A percentile compares a stretch with the other conserved stretches of the same genome.
Evolutionary conservation across 2,888 invertebrate genomes (phyloP).

Genomic region (Lithophane leautieri): DNA sequence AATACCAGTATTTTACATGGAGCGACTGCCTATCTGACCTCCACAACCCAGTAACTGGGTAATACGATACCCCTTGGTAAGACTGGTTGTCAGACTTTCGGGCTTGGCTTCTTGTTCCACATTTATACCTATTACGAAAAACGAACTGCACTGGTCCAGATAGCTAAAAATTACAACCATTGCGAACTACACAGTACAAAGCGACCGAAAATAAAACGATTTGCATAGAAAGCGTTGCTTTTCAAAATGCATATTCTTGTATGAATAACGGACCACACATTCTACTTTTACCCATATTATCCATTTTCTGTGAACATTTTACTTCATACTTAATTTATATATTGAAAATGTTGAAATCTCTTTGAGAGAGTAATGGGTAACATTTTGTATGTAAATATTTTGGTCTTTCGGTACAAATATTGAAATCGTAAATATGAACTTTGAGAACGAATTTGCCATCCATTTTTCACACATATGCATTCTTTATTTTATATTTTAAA

Average conservation of each 20-base stretch:
- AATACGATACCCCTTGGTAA: too few relatives aligned
- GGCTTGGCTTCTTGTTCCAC: not conserved
- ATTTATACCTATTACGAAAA: not conserved
- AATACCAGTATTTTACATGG: too few relatives aligned
- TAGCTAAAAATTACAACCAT: constrained; percentile 19
- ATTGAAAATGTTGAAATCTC: constrained; percentile 28
- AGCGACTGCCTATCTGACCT: too few relatives aligned
- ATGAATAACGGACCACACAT: constrained; percentile 39
- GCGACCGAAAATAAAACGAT: constrained; percentile 29
- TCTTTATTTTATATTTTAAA: too few relatives aligned
- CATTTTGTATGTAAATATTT: constrained; percentile 27
- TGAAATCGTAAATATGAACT: constrained; percentile 1
- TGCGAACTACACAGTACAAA: constrained; percentile 18
- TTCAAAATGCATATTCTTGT: constrained; percentile 59
- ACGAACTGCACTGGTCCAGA: not conserved
- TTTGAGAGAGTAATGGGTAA: constrained; percentile 20
- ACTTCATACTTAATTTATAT: constrained; percentile 22
- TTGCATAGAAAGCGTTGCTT: constrained; percentile 61
- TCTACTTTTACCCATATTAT: constrained; percentile 31
- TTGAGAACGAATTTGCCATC: not conserved
- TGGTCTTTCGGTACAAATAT: not conserved
- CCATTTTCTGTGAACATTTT: constrained; percentile 34
- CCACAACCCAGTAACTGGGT: too few relatives aligned
- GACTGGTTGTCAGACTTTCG: too few relatives aligned
- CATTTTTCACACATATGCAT: not conserved